phyloP scores from a whole-genome alignment of 92 coral and sea anemone genomes.

The Nematostella vectensis region DNA sequence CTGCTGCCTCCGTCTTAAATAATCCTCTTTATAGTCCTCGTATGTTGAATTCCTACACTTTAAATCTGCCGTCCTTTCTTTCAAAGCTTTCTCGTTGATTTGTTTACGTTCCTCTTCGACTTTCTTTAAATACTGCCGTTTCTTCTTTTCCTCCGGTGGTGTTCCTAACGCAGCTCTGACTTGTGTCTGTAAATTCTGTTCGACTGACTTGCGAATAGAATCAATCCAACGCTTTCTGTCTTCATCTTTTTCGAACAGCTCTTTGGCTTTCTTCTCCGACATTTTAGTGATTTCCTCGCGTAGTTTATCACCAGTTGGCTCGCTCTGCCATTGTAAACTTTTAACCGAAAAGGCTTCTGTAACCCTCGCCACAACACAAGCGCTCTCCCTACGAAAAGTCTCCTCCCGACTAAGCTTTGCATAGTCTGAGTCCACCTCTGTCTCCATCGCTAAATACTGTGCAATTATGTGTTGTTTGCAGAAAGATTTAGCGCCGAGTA shows the following conservation, averaged over 20 bases:
- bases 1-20: slow-evolving; percentile 52
- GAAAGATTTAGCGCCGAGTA: slow-evolving; percentile 9
- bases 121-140: slow-evolving; percentile 42
- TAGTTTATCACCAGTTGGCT: slow-evolving; percentile 27
- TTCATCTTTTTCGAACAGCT: slow-evolving; percentile 62
- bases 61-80: slow-evolving; percentile 11
- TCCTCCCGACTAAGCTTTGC: slow-evolving; percentile 27
- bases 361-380: background rate
- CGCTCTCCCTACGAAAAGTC: background rate
- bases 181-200: slow-evolving; percentile 69
- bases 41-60: slow-evolving; percentile 24
- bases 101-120: slow-evolving; percentile 50
- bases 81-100: slow-evolving; percentile 11
- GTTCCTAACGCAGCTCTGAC: slow-evolving; percentile 83
- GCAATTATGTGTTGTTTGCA: slow-evolving; percentile 14
- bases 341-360: background rate
- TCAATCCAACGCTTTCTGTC: slow-evolving; percentile 68
- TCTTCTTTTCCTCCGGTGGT: slow-evolving; percentile 68
- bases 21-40: slow-evolving; percentile 41
- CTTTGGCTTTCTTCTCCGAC: slow-evolving; percentile 79
- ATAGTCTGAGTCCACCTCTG: background rate
- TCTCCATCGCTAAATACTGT: background rate
- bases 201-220: slow-evolving; percentile 78
- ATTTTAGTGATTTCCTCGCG: slow-evolving; percentile 42
- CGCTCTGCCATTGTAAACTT: slow-evolving; percentile 9